phyloP scores from a whole-genome alignment of 1,140 invertebrate species.

The Copidosoma floridanum region DNA sequence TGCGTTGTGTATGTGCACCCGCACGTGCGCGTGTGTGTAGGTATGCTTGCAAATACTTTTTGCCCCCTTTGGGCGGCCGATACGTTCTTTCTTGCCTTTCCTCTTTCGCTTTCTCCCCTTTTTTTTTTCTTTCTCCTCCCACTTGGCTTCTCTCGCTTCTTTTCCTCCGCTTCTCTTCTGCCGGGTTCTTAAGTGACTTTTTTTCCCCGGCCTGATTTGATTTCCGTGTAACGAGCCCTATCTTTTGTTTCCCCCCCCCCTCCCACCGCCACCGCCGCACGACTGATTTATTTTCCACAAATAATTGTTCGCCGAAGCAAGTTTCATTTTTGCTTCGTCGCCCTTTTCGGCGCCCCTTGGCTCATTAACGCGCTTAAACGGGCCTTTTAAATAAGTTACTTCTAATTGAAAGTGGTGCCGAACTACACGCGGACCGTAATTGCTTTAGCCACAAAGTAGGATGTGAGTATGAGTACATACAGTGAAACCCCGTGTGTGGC shows the following conservation, averaged over 20 bases:
- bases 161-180: too few species aligned
- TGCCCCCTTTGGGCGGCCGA: neutral
- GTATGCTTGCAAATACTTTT: constrained; percentile 26
- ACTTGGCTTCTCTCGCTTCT: neutral
- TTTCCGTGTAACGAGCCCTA: constrained; percentile 11
- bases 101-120: neutral
- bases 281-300: constrained; percentile 17
- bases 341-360: too few species aligned
- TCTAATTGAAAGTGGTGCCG: too few species aligned
- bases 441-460: too few species aligned
- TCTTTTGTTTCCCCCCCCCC: neutral
- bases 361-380: too few species aligned
- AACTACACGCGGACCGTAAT: too few species aligned
- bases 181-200: constrained; percentile 9
- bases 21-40: too few species aligned
- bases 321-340: neutral
- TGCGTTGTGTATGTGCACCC: too few species aligned
- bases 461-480: too few species aligned
- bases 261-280: too few species aligned
- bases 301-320: constrained; percentile 8
- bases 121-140: neutral
- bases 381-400: too few species aligned
- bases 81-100: neutral
- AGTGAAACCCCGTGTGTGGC: too few species aligned
- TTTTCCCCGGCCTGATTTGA: constrained; percentile 13